Evolutionary conservation across 2,888 invertebrate species (phyloP), one percentile per base, ranked within the genome.

Genomic region (Ceramica pisi): DNA sequence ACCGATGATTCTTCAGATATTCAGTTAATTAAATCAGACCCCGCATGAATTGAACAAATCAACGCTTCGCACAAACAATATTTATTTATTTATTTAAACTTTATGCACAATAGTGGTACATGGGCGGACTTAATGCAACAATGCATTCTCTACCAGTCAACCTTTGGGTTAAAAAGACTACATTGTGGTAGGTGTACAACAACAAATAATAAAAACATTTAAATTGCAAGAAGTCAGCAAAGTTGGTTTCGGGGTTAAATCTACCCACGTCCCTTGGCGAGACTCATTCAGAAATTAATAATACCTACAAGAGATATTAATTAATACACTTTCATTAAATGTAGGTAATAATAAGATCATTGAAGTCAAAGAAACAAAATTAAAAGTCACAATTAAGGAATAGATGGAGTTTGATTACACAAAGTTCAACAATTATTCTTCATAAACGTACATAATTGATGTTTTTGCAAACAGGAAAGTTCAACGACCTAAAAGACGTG

Each of bases 361-460:
- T 46, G 0, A 19, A 19, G 7, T 12, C 8, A 26, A 26, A 41
- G 6, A 41, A 57, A 41, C 23, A 7, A 5, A 46, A 73, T 41
- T 50, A 64, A 35, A 64, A 48, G 46, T 55, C 16, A 48, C 1
- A 46, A 48, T 61, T 35, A 48, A 63, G 12, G 41, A 16, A 53
- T 23, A 12, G n/a, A 19, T 50, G 0, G 75, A 64, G 14, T 50
- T 51, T 26, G 12, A 41, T 60, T 9, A 51, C 12, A 14, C 12
- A 48, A 31, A 66, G 7, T 53, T 48, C 5, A 12, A 64, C 74
- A 26, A 38, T 21, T 14, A 23, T 63, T 63, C 21, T 59, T 38
- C 3, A 19, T 57, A 9, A 48, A 71, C 46, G 46, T 46, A 19
- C 16, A 46, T 60, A 53, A 71, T 38, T 53, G 0, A 2, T 51